Evolutionary conservation across 2,888 invertebrate genomes (phyloP).

Genomic region (Phengaris alcon): DNA sequence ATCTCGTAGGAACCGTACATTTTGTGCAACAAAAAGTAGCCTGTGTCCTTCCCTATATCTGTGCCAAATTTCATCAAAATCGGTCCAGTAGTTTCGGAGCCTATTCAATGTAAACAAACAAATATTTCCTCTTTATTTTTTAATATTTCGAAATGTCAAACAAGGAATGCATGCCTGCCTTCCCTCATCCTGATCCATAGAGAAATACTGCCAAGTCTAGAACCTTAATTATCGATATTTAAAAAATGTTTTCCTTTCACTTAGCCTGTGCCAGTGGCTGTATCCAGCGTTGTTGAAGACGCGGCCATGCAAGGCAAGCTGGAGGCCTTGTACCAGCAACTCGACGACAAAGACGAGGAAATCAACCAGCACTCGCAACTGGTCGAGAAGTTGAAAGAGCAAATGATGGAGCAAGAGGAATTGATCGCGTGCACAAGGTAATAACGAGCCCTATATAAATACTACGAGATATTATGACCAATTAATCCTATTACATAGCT

Average conservation of each 20-base stretch:
- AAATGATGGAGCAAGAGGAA: slow-evolving; percentile 98
- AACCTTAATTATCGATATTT: too few species aligned
- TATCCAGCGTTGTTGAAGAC: slow-evolving; percentile 72
- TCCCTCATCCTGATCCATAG: not conserved
- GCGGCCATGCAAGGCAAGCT: slow-evolving; percentile 91
- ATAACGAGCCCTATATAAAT: not conserved
- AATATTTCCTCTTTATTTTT: too few species aligned
- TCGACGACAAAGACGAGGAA: slow-evolving; percentile 99
- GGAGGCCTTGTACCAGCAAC: slow-evolving; percentile 95
- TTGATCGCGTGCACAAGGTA: slow-evolving; percentile 86
- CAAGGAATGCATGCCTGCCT: not conserved
- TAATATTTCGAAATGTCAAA: not conserved
- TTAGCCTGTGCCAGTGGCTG: slow-evolving; percentile 81
- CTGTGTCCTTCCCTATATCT: too few species aligned
- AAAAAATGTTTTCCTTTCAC: not conserved
- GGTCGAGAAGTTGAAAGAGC: slow-evolving; percentile 98
- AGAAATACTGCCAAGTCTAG: not conserved
- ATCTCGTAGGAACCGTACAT: too few species aligned
- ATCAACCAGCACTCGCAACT: slow-evolving; percentile 98
- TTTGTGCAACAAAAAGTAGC: too few species aligned
- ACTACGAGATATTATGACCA: slow-evolving; percentile 7
- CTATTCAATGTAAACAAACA: too few species aligned
- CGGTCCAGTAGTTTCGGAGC: too few species aligned
- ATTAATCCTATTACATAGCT: slow-evolving; percentile 23
- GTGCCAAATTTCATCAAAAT: too few species aligned